Evolutionary conservation across 2,888 invertebrate species (phyloP), one percentile per base, ranked within the genome.

Genomic region (Drosophila quinaria): DNA sequence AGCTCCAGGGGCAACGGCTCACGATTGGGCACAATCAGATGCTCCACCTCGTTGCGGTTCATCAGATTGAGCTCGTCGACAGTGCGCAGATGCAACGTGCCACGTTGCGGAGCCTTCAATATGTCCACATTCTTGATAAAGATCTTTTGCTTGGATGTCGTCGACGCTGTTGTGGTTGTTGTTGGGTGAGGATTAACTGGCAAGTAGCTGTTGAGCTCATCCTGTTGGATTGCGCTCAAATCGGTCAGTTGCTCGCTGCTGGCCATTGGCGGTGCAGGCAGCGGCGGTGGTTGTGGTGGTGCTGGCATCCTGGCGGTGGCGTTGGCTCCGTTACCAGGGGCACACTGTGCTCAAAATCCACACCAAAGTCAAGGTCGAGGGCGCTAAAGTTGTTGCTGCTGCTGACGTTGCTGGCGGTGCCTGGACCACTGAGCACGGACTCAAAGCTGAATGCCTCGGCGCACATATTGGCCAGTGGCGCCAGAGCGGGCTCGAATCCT

Each of bases 11-110:
- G 46, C 31, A 81, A 61, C 1, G 76, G 83, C 22, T 91, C 91
- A 5, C 91, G 78, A 69, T 92, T 83, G 0, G 92, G 92, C 15
- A 91, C 91, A 51, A 92, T 91, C 11, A 92, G 68, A 64, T 91
- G 91, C 77, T 92, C 91, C 19, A 93, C 92, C 55, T 93, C 92
- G 59, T 90, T 92, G 61, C 91, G 90, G 42, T 92, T 92, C 92
- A 93, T 92, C 35, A 93, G 78, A 78, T 93, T 93, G 13, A 93
- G 72, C 70, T 93, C 93, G 52, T 93, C 93, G 0, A 93, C 93
- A 0, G 93, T 93, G 22, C 93, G 90, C 29, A 93, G 81, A 63
- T 93, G 93, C 1, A 93, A 70, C 0, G 91, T 91, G n/a, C 90
- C 90, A 3, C 90, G 82, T 11, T 90, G 86, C 8, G 92, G 91